These are phyloP conservation scores for Chrysaora quinquecirrha DNA, from an alignment of 30 jellyfish, hydroid and myxozoan genomes.

Conservation along the genomic window DNA sequence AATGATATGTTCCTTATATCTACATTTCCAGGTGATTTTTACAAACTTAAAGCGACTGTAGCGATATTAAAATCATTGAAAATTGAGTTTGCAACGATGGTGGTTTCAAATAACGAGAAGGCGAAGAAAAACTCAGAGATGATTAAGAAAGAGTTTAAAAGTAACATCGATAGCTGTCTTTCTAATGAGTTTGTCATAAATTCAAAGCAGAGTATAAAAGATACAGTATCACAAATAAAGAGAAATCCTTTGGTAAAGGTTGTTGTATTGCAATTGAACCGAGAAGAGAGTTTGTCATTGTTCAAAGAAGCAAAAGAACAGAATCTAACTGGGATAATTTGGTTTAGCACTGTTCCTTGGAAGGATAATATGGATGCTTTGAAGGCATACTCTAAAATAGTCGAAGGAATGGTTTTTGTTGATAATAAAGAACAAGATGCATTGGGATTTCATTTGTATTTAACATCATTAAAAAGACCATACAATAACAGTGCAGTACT, in stretches of 20 bases:
- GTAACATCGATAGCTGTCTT: conserved; percentile 13
- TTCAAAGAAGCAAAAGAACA: conserved; percentile 63
- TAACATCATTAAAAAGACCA: conserved; percentile 53
- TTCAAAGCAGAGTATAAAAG: conserved; percentile 19
- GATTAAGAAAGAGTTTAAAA: conserved; percentile 21
- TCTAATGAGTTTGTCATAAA: conserved; percentile 10
- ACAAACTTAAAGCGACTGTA: conserved; percentile 69
- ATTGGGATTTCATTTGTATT: conserved; percentile 33
- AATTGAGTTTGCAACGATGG: conserved; percentile 69
- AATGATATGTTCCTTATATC: conserved; percentile 29
- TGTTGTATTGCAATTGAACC: conserved; percentile 65
- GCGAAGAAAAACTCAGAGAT: conserved; percentile 48
- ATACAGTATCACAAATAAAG: conserved; percentile 30
- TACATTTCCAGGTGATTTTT: conserved; percentile 74
- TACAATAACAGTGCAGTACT: conserved; percentile 40
- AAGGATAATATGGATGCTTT: conserved; percentile 5
- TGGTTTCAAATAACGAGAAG: conserved; percentile 65
- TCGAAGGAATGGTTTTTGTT: conserved; percentile 86
- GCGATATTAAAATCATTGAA: conserved; percentile 51
- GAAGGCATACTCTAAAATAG: conserved; percentile 27
- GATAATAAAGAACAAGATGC: conserved; percentile 47
- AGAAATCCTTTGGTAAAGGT: conserved; percentile 66
- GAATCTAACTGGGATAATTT: conserved; percentile 49
- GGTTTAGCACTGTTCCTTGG: conserved; percentile 78
- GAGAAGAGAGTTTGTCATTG: conserved; percentile 24